These are phyloP conservation scores for Stichopus chloronotus DNA, from an alignment of 35 echinoderm and acorn worm genomes.

Conservation along the genomic window DNA sequence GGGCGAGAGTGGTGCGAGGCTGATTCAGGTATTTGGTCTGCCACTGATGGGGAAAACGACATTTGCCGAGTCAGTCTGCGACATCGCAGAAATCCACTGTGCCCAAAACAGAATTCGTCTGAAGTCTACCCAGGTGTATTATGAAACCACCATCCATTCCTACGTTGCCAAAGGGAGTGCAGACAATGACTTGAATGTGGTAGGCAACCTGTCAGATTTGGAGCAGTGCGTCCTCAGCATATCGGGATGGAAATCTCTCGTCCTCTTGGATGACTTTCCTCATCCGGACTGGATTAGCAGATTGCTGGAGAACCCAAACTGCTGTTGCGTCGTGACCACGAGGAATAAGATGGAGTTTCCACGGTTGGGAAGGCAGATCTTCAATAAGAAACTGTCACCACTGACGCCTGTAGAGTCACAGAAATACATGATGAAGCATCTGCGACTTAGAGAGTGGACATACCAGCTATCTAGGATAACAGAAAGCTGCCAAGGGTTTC, in stretches of 20 bases:
- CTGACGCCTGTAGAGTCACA: not conserved
- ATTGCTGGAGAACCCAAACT: not conserved
- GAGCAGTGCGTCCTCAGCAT: not conserved
- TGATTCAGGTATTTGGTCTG: constrained; percentile 11
- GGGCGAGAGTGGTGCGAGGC: not conserved
- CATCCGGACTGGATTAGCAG: not conserved
- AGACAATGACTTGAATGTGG: not conserved
- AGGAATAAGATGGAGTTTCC: not conserved
- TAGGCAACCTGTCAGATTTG: not conserved
- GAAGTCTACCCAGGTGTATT: not conserved
- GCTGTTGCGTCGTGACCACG: not conserved
- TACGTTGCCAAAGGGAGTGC: not conserved
- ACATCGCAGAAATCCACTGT: not conserved
- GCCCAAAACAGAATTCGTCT: not conserved
- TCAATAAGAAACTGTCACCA: not conserved
- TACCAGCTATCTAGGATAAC: not conserved
- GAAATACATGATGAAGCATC: constrained; percentile 11
- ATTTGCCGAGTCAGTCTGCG: not conserved
- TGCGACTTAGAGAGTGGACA: constrained; percentile 34
- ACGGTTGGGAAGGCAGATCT: not conserved
- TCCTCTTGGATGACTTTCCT: constrained; percentile 1
- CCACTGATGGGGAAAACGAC: constrained; percentile 28
- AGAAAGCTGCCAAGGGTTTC: constrained; percentile 29
- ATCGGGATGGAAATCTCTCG: not conserved
- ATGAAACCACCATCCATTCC: not conserved